These are phyloP conservation scores for Ladona fulva DNA, from an alignment of 1,140 invertebrate genomes.

Conservation along the genomic window DNA sequence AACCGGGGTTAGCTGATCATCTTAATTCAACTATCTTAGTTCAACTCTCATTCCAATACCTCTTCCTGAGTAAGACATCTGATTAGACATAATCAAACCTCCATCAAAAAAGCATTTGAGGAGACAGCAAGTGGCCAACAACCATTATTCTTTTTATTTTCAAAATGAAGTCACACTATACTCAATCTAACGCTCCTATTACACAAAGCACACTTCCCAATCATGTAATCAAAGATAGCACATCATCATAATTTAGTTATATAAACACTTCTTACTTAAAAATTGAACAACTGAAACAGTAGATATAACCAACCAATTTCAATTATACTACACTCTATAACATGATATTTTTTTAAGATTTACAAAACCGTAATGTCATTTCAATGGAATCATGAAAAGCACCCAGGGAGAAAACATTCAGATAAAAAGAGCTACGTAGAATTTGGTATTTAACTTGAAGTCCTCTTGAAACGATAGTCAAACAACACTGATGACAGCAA, in stretches of 20 bases:
- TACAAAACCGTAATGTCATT: background rate
- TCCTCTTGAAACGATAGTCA: background rate
- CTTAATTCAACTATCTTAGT: background rate
- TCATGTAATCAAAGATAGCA: background rate
- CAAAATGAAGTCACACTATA: background rate
- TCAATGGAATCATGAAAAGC: conserved; percentile 9
- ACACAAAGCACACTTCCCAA: background rate
- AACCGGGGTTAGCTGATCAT: background rate
- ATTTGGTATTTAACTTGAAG: background rate
- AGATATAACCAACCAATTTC: conserved; percentile 6
- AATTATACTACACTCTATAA: background rate
- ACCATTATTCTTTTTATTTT: background rate
- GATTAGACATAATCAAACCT: background rate
- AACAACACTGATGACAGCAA: background rate
- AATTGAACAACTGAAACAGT: background rate
- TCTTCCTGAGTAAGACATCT: background rate
- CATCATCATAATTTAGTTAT: background rate
- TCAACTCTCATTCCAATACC: background rate
- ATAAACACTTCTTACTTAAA: conserved; percentile 1
- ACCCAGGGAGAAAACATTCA: background rate
- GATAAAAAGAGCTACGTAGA: background rate
- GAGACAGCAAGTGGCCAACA: background rate
- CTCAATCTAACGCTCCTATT: background rate
- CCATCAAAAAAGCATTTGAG: background rate
- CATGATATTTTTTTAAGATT: background rate